Percentiles rank a stretch among this genome's conserved stretches.
Conservation (phyloP, 1,140 invertebrate species). For the Drosophila santomea region DNA sequence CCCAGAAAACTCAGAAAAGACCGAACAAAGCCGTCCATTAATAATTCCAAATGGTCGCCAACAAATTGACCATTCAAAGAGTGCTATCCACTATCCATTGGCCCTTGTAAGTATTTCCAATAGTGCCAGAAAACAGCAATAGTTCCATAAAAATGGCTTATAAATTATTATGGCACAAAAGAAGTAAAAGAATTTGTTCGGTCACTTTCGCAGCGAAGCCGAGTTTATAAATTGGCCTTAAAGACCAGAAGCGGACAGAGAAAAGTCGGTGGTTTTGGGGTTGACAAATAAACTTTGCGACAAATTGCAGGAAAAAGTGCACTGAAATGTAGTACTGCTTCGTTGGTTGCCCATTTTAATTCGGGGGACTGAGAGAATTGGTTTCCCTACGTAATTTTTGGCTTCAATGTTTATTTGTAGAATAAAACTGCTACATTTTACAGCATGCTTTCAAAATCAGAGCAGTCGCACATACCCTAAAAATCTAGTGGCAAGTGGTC, state of each 20-base stretch:
- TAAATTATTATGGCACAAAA: slow-evolving; percentile 69
- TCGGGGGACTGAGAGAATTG: neutral
- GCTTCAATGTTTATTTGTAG: neutral
- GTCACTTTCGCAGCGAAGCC: slow-evolving; percentile 38
- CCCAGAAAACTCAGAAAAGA: neutral
- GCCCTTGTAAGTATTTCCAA: slow-evolving; percentile 3
- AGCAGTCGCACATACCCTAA: neutral
- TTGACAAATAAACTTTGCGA: slow-evolving; percentile 36
- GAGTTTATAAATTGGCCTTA: slow-evolving; percentile 61
- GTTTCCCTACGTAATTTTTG: neutral
- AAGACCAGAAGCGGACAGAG: slow-evolving; percentile 40
- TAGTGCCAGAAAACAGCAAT: slow-evolving; percentile 42
- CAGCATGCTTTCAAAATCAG: neutral
- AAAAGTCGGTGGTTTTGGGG: slow-evolving; percentile 17
- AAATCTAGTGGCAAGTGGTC: neutral
- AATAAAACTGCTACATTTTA: neutral
- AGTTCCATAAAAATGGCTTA: slow-evolving; percentile 52
- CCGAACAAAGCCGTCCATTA: slow-evolving; percentile 38
- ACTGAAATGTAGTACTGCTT: slow-evolving; percentile 3
- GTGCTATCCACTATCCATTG: neutral
- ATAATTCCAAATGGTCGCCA: slow-evolving; percentile 34
- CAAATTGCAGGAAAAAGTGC: slow-evolving; percentile 40
- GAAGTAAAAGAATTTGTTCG: slow-evolving; percentile 51
- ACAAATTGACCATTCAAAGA: slow-evolving; percentile 45
- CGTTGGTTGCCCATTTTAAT: slow-evolving; percentile 5